Evolutionary conservation across 2,797 vertebrate species (phyloP).

Genomic region (Dendrocincla tyrannina): DNA sequence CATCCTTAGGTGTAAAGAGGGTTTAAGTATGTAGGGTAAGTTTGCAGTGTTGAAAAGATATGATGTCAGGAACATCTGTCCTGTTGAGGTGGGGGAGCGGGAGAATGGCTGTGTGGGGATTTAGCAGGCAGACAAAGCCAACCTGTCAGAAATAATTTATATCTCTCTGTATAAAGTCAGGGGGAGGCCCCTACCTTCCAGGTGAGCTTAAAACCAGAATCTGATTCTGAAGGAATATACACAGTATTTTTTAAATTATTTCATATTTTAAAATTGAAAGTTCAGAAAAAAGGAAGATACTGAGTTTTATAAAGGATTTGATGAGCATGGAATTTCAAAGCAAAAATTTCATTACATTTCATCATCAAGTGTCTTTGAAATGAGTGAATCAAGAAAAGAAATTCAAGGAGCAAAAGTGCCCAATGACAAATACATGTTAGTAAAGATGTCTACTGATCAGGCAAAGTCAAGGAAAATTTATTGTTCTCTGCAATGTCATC

Average conservation of each 20-base stretch:
- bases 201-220: neutral
- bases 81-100: neutral
- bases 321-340: neutral
- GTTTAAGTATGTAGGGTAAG: neutral
- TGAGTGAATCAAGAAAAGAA: slow-evolving; percentile 70
- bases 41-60: neutral
- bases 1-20: neutral
- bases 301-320: neutral
- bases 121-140: neutral
- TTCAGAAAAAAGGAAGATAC: neutral
- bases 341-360: neutral
- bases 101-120: neutral
- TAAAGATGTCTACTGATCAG: slow-evolving; percentile 71
- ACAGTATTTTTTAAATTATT: neutral
- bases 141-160: too few species aligned
- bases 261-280: neutral
- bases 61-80: neutral
- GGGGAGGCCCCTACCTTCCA: neutral
- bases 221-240: neutral
- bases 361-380: slow-evolving; percentile 73
- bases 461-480: neutral
- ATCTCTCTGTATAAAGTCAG: neutral
- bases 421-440: slow-evolving; percentile 69
- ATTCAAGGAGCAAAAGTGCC: slow-evolving; percentile 69
- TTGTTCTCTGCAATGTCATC: too few species aligned